phyloP scores from a whole-genome alignment of 2,113 vertebrate genomes.

The Spilogale gracilis region DNA sequence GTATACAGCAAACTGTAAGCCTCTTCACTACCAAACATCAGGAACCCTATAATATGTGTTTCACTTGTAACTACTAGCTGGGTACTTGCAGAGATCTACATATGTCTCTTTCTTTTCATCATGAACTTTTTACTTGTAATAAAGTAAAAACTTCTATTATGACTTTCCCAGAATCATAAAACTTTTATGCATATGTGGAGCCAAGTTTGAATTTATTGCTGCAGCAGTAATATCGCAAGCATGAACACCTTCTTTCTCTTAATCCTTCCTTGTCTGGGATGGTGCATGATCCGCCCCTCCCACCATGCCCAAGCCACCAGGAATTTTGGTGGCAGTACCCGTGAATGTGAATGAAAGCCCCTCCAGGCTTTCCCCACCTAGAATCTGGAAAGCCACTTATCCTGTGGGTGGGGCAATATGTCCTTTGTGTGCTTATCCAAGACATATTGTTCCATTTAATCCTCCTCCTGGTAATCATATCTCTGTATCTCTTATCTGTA shows the following conservation, averaged over 20 bases:
- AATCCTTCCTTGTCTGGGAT: neutral
- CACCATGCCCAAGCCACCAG: too few relatives aligned
- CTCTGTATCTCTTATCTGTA: too few relatives aligned
- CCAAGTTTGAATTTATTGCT: neutral
- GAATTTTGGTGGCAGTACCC: too few relatives aligned
- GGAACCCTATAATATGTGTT: conserved; percentile 38
- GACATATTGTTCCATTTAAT: too few relatives aligned
- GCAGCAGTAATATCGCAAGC: conserved; percentile 38
- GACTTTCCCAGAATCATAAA: conserved; percentile 54
- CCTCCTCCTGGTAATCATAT: too few relatives aligned
- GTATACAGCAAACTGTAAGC: neutral
- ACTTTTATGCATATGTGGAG: conserved; percentile 2
- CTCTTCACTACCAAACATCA: neutral
- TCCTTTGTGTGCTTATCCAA: too few relatives aligned
- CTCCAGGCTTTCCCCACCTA: too few relatives aligned
- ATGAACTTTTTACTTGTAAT: conserved; percentile 47
- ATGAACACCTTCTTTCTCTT: conserved; percentile 41
- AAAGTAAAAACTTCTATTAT: conserved; percentile 56
- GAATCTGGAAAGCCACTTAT: too few relatives aligned
- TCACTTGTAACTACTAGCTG: conserved; percentile 29
- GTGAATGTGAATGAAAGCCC: too few relatives aligned
- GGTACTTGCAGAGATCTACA: neutral
- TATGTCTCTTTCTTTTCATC: conserved; percentile 44
- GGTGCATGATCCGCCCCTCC: too few relatives aligned
- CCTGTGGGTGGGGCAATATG: too few relatives aligned